A percentile compares a stretch with the other conserved stretches of the same genome.
phyloP scores from a whole-genome alignment of 2,113 vertebrate genomes.

The Gallinago undulata region DNA sequence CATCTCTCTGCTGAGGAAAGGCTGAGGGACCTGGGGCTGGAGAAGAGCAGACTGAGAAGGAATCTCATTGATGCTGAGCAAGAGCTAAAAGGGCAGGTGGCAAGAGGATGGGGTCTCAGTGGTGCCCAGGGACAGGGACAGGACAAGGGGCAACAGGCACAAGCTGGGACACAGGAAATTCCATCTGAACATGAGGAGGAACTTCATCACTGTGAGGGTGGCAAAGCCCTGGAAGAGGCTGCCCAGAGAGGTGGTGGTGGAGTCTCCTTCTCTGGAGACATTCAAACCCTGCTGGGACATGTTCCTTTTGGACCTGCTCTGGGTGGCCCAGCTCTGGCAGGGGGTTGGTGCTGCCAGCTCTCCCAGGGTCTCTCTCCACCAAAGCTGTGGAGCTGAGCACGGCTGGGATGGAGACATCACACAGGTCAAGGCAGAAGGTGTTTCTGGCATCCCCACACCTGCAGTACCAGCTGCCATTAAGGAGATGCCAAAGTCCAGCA shows the following conservation, averaged over 20 bases:
- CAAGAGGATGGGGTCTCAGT: too few relatives aligned
- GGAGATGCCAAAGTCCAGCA: background rate
- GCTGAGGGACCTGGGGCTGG: background rate
- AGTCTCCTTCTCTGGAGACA: too few relatives aligned
- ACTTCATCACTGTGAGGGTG: too few relatives aligned
- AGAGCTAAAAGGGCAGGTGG: too few relatives aligned
- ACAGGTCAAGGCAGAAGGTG: background rate
- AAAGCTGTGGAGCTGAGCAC: background rate
- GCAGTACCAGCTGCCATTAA: background rate
- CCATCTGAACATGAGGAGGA: too few relatives aligned
- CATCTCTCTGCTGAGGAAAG: background rate
- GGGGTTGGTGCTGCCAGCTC: background rate
- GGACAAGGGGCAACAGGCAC: background rate
- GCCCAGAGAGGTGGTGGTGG: too few relatives aligned
- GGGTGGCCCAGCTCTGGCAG: too few relatives aligned
- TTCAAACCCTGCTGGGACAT: too few relatives aligned
- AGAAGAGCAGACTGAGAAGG: background rate
- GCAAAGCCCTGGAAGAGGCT: too few relatives aligned
- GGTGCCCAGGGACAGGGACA: background rate
- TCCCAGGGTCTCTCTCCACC: background rate
- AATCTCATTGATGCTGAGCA: too few relatives aligned
- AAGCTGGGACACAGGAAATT: too few relatives aligned
- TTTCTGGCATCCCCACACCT: background rate
- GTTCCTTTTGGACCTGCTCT: too few relatives aligned
- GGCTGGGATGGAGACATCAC: rapidly evolving